Evolutionary conservation across 2,113 vertebrate genomes (phyloP), one percentile per base, ranked within the genome.

Genomic region (Ascaphus truei): DNA sequence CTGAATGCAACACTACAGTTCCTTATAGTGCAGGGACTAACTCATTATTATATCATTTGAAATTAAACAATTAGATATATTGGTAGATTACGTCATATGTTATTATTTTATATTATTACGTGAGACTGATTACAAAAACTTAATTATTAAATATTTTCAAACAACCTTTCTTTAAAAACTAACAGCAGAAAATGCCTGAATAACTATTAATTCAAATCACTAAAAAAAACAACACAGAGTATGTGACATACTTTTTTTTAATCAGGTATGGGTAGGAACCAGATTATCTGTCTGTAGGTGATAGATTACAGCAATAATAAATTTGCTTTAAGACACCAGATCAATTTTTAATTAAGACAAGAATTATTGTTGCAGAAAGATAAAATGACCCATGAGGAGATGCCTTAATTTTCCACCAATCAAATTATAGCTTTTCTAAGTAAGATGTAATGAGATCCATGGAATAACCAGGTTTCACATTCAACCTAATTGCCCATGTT

Each of bases 301-400:
- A 99, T 95, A 95, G 93, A 99, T 96, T 91, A 94, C 91, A 91
- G 92, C 94, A 98, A 98, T 98, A 98, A 97, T 96, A 96, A 96
- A 98, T 98, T 98, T 95, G 96, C 94, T 95, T 93, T 92, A 95
- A 95, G 87, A 91, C 89, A 89, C 90, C 93, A 89, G 95, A 98
- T 99, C 96, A 99, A 98, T 98, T 98, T 98, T 99, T 97, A 98
- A 98, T 98, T 95, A 97, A 97, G 95, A 93, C 88, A 90, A 98
- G 94, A 98, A 98, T 96, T 96, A 97, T 95, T 93, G 96, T 95
- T 94, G 90, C 92, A 95, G 94, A 92, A 92, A 94, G 93, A 93
- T 95, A 93, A 96, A 97, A 98, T 95, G 93, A 95, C 94, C 94
- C 92, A 91, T 92, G 86, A 96, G 93, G 90, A 95, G 91, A 91